Percentiles rank a stretch among this genome's conserved stretches.
These are phyloP conservation scores for Catostylus mosaicus DNA, from an alignment of 30 jellyfish, hydroid and myxozoan species.

Conservation along the genomic window DNA sequence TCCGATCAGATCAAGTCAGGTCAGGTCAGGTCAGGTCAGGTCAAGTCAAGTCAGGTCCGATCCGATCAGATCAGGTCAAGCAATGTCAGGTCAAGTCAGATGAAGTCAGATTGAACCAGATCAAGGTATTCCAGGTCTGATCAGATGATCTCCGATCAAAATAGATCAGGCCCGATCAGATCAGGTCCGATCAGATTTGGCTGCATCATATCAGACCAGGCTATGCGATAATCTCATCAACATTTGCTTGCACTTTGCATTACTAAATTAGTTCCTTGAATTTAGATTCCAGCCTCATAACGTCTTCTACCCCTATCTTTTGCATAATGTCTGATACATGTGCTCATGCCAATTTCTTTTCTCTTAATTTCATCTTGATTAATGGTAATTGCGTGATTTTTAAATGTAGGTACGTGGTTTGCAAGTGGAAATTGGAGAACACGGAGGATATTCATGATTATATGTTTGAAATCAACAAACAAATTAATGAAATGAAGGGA, in stretches of 20 bases:
- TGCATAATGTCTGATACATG: no score
- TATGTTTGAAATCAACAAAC: conserved; percentile 73
- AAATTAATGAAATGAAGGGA: conserved; percentile 71
- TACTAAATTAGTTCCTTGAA: no score
- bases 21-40: conserved; percentile 13
- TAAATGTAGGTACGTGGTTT: conserved; percentile 66
- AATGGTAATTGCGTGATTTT: no score
- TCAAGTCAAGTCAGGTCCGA: conserved; percentile 19
- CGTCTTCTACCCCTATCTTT: no score
- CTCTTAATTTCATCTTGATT: no score
- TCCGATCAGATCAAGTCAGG: conserved; percentile 1
- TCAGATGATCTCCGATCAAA: conserved; percentile 10
- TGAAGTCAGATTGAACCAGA: background rate
- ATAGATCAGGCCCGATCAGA: background rate
- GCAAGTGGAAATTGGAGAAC: conserved; percentile 67
- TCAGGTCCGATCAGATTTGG: no score
- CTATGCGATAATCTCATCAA: no score
- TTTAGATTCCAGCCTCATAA: no score
- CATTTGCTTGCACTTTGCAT: no score
- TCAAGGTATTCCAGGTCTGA: background rate
- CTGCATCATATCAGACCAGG: no score
- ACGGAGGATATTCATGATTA: conserved; percentile 74
- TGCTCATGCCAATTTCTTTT: no score
- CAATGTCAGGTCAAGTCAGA: conserved; percentile 8
- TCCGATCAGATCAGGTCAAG: background rate